Evolutionary conservation across 1,140 invertebrate species (phyloP).

Genomic region (Lucilia cuprina): DNA sequence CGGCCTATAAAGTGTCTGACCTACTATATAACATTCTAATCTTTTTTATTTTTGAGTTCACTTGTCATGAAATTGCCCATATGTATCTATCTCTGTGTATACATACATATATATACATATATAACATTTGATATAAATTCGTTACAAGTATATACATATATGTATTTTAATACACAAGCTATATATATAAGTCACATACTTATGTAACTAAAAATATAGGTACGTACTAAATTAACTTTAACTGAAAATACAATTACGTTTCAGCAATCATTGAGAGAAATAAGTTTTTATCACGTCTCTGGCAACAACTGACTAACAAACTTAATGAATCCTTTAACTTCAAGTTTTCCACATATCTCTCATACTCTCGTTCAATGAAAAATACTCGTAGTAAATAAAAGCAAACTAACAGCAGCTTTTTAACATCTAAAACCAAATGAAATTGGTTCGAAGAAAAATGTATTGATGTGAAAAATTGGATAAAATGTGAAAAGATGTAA

Average conservation of each 20-base stretch:
- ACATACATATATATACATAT: no score
- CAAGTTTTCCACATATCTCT: not conserved
- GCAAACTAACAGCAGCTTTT: not conserved
- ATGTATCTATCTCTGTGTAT: no score
- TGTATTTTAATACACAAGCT: no score
- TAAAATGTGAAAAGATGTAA: not conserved
- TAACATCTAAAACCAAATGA: not conserved
- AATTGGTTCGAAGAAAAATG: not conserved
- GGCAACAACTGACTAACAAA: conserved; percentile 14
- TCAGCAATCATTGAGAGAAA: not conserved
- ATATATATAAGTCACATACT: no score
- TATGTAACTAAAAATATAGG: not conserved
- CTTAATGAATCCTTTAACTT: conserved; percentile 17
- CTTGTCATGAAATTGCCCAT: no score
- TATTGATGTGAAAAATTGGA: conserved; percentile 15
- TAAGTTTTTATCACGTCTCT: conserved; percentile 7
- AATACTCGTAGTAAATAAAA: not conserved
- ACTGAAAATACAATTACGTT: conserved; percentile 13
- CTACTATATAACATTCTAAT: no score
- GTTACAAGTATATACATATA: no score
- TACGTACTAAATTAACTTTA: not conserved
- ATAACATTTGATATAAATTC: no score
- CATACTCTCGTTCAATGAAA: not conserved
- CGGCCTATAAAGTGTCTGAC: no score
- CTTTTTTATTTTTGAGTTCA: no score